These are phyloP conservation scores for Patella depressa DNA, from an alignment of 2,888 invertebrate genomes.

Conservation along the genomic window DNA sequence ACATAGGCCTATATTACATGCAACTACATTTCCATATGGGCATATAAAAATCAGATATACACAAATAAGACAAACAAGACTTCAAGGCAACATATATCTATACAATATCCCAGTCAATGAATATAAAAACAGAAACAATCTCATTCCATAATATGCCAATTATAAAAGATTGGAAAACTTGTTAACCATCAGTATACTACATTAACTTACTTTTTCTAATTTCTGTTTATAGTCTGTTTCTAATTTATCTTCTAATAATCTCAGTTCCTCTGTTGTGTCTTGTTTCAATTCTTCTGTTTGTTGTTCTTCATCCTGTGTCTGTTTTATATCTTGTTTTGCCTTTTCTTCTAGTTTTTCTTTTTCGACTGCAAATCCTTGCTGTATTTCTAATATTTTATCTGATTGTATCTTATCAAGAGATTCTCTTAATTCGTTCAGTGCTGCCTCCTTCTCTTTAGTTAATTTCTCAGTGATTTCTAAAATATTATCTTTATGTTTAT, in stretches of 20 bases:
- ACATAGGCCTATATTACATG: too few species aligned
- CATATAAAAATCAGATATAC: too few species aligned
- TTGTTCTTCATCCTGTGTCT: background rate
- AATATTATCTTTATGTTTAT: slow-evolving; percentile 24
- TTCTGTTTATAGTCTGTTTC: slow-evolving; percentile 10
- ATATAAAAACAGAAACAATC: too few species aligned
- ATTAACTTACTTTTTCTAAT: slow-evolving; percentile 9
- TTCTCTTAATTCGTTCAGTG: slow-evolving; percentile 28
- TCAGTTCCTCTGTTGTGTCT: slow-evolving; percentile 19
- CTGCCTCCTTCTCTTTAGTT: slow-evolving; percentile 27
- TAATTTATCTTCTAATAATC: slow-evolving; percentile 17
- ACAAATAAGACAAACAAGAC: too few species aligned
- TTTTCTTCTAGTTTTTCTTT: slow-evolving; percentile 23
- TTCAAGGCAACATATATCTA: too few species aligned
- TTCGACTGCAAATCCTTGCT: slow-evolving; percentile 36
- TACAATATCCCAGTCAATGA: too few species aligned
- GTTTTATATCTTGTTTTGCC: slow-evolving; percentile 20
- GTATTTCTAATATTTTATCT: slow-evolving; percentile 28
- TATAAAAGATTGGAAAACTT: too few species aligned
- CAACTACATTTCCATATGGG: too few species aligned
- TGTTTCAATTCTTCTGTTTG: background rate
- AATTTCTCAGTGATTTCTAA: slow-evolving; percentile 30
- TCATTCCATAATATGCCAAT: too few species aligned
- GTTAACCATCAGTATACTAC: too few species aligned
- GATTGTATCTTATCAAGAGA: slow-evolving; percentile 27